A percentile compares a stretch with the other conserved stretches of the same genome.
phyloP scores from a whole-genome alignment of 2,113 vertebrate species.

The Otus sunia region DNA sequence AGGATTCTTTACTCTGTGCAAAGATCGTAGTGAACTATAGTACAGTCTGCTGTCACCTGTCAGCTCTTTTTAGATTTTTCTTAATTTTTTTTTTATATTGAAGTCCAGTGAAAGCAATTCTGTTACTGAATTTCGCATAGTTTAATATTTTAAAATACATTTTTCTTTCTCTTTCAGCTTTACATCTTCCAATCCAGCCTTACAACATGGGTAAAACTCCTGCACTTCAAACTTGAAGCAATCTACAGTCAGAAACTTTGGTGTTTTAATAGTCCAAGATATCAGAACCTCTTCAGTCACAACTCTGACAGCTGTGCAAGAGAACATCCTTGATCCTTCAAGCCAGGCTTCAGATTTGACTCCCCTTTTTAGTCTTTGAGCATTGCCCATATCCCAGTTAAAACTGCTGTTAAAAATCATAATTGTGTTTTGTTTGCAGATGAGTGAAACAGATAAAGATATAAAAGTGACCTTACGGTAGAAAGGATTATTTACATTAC shows the following conservation, averaged over 20 bases:
- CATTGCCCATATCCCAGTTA: neutral
- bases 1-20: neutral
- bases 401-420: neutral
- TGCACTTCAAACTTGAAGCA: conserved; percentile 57
- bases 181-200: conserved; percentile 66
- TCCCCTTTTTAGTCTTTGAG: neutral
- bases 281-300: conserved; percentile 53
- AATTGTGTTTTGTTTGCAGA: neutral
- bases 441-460: neutral
- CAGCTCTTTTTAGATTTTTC: neutral
- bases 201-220: conserved; percentile 67
- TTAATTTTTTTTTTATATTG: neutral
- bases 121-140: neutral
- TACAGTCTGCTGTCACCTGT: neutral
- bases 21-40: neutral
- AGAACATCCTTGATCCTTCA: conserved; percentile 42
- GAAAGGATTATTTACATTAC: neutral
- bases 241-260: conserved; percentile 45
- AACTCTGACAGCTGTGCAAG: conserved; percentile 42
- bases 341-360: conserved; percentile 31
- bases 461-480: neutral
- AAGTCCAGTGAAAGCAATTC: neutral
- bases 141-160: conserved; percentile 24
- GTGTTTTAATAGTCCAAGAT: conserved; percentile 59
- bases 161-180: conserved; percentile 68